Evolutionary conservation across 2,888 invertebrate genomes (phyloP).

Genomic region (Boloria selene): DNA sequence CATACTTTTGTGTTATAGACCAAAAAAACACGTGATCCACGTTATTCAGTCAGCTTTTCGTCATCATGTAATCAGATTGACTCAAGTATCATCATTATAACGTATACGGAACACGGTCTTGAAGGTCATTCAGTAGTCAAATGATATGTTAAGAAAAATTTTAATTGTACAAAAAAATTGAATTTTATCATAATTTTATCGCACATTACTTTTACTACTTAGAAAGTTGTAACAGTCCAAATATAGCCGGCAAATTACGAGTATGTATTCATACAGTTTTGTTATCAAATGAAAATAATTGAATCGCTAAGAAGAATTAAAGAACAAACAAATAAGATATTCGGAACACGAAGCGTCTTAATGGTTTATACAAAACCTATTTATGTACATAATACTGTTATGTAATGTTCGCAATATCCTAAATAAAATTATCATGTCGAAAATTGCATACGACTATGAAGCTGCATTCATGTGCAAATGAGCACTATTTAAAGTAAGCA

Average conservation of each 20-base stretch:
- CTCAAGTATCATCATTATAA: conserved; percentile 19
- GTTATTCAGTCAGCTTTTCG: neutral
- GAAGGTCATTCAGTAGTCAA: neutral
- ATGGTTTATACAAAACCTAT: neutral
- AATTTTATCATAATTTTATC: too few species aligned
- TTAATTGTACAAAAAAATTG: too few species aligned
- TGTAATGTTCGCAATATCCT: conserved; percentile 4
- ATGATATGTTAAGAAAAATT: neutral
- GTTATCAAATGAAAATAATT: neutral
- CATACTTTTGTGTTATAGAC: too few species aligned
- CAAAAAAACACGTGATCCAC: neutral
- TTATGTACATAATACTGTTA: neutral
- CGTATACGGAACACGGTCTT: conserved; percentile 1
- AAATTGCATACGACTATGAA: too few species aligned
- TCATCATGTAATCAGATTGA: neutral
- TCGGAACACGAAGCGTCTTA: conserved; percentile 1
- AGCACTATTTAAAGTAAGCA: conserved; percentile 9
- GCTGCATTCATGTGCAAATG: conserved; percentile 1
- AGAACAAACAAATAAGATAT: conserved; percentile 9
- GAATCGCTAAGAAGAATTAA: conserved; percentile 3
- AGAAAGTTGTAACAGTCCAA: too few species aligned
- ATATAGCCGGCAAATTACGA: neutral
- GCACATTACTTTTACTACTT: too few species aligned
- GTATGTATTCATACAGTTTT: neutral
- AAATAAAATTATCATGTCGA: neutral